Conservation (phyloP, 1,140 invertebrate genomes). For the Drosophila pseudoobscura region DNA sequence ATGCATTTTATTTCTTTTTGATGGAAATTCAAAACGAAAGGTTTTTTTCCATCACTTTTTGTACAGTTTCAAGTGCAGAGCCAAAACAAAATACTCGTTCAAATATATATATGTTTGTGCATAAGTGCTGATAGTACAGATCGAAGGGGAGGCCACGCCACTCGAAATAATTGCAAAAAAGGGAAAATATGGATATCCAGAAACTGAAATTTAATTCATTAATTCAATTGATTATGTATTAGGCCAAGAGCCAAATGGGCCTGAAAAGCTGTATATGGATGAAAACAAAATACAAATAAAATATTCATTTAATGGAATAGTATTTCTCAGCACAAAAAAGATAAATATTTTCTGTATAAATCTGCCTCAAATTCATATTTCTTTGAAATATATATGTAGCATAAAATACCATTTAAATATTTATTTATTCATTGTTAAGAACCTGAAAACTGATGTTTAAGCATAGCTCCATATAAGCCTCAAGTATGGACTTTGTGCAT, state of each 20-base stretch:
- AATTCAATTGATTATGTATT: no score
- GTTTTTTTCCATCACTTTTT: conserved; percentile 12
- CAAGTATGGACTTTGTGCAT: not conserved
- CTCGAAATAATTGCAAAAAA: conserved; percentile 13
- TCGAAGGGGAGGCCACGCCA: conserved; percentile 19
- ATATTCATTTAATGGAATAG: no score
- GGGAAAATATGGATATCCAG: not conserved
- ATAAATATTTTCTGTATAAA: no score
- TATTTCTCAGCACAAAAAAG: no score
- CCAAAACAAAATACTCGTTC: not conserved
- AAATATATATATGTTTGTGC: conserved; percentile 5
- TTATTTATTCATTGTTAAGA: conserved; percentile 10
- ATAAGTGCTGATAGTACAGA: conserved; percentile 35
- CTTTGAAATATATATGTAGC: no score
- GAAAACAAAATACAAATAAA: no score
- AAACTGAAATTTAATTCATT: conserved; percentile 5
- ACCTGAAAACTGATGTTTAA: conserved; percentile 20
- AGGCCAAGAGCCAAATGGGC: no score
- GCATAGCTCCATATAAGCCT: not conserved
- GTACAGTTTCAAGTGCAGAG: conserved; percentile 51
- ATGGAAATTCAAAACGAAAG: conserved; percentile 56
- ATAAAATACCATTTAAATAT: not conserved
- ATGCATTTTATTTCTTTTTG: conserved; percentile 12
- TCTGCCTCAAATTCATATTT: no score
- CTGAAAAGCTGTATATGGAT: no score